phyloP scores from a whole-genome alignment of 2,113 vertebrate genomes.

The Cisticola juncidis region DNA sequence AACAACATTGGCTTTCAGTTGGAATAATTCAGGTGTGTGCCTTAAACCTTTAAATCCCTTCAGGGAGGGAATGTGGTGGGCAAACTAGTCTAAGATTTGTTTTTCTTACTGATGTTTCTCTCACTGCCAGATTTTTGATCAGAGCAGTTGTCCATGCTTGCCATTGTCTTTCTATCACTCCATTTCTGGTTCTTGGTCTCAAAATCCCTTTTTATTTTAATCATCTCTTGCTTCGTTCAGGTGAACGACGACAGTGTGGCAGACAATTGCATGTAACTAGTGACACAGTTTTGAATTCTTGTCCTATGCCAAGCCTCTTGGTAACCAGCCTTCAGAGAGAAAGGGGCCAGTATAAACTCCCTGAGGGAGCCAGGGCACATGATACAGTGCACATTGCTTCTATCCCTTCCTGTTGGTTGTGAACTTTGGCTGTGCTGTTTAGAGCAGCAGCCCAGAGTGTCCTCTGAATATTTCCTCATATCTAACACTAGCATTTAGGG shows the following conservation, averaged over 20 bases:
- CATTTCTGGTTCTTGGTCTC: neutral
- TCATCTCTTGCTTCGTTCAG: neutral
- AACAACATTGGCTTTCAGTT: neutral
- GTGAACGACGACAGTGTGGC: neutral
- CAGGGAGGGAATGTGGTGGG: neutral
- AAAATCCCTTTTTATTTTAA: neutral
- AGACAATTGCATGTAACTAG: neutral
- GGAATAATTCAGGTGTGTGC: neutral
- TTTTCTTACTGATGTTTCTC: neutral
- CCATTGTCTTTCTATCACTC: neutral
- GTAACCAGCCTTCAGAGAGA: neutral
- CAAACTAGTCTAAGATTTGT: neutral
- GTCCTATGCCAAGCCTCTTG: neutral
- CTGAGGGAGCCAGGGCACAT: neutral
- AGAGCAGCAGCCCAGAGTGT: neutral
- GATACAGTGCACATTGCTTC: fast-evolving
- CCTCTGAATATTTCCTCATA: neutral
- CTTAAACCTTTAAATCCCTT: neutral
- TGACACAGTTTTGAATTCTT: neutral
- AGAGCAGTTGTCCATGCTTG: neutral
- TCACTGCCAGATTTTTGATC: neutral
- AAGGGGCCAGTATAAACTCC: neutral
- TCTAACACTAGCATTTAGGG: neutral
- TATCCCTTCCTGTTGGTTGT: neutral
- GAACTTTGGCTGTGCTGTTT: neutral